Conservation (phyloP, 2,113 vertebrate genomes). For the Brachyistius frenatus region DNA sequence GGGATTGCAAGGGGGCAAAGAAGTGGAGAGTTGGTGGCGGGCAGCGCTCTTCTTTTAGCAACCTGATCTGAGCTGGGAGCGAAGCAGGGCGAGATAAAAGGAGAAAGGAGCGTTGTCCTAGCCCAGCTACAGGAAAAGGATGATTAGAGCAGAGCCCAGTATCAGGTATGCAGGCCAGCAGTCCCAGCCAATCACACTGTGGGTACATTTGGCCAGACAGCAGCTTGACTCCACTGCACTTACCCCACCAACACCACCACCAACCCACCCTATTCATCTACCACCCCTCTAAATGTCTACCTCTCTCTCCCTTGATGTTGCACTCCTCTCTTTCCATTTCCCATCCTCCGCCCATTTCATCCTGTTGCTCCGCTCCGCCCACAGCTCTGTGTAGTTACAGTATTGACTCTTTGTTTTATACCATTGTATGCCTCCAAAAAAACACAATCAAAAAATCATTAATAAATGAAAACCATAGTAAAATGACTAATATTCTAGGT, state of each 20-base stretch:
- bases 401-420: constrained; percentile 15
- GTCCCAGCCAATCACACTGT: constrained; percentile 70
- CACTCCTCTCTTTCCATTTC: constrained; percentile 18
- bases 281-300: constrained; percentile 19
- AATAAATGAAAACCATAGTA: neutral
- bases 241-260: constrained; percentile 11
- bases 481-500: neutral
- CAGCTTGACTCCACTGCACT: constrained; percentile 58
- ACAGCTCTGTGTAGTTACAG: neutral
- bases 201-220: constrained; percentile 63
- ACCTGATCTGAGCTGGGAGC: constrained; percentile 77
- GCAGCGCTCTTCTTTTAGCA: constrained; percentile 76
- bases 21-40: constrained; percentile 51
- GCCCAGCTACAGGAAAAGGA: constrained; percentile 76
- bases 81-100: constrained; percentile 78
- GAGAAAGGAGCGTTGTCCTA: constrained; percentile 77
- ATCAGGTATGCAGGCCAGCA: constrained; percentile 74
- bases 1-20: constrained; percentile 11
- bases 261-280: constrained; percentile 22
- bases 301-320: constrained; percentile 36
- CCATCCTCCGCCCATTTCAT: constrained; percentile 29
- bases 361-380: constrained; percentile 20
- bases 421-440: neutral
- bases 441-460: neutral
- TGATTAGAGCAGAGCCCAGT: constrained; percentile 78